Conservation (phyloP, 2,888 invertebrate genomes). For the Lamellibrachia satsuma region DNA sequence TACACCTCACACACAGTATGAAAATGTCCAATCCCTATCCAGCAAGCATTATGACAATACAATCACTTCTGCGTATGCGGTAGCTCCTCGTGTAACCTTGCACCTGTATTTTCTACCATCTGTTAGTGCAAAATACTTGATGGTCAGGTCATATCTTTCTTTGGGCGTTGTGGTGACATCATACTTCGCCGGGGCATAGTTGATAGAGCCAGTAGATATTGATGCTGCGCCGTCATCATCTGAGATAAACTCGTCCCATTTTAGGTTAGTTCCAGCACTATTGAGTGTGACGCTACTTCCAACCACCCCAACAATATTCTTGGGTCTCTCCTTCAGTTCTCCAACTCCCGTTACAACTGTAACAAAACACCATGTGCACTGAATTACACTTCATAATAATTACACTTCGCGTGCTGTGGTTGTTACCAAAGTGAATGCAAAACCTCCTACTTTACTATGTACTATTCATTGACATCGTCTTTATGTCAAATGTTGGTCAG, state of each 20-base stretch:
- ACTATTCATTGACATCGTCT: too few relatives aligned
- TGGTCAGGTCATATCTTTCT: slow-evolving; percentile 20
- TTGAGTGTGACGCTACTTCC: not conserved
- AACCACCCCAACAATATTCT: slow-evolving; percentile 18
- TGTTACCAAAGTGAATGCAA: not conserved
- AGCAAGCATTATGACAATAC: not conserved
- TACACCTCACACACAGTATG: too few relatives aligned
- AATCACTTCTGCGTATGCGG: not conserved
- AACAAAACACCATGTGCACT: not conserved
- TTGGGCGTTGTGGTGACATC: not conserved
- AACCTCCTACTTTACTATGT: too few relatives aligned
- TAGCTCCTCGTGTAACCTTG: not conserved
- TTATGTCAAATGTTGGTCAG: too few relatives aligned
- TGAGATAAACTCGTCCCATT: not conserved
- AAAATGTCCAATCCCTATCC: too few relatives aligned
- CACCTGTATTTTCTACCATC: not conserved
- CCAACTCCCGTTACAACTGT: not conserved
- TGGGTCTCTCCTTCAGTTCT: not conserved
- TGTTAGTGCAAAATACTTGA: slow-evolving; percentile 17
- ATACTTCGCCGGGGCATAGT: not conserved
- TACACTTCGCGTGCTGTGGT: not conserved
- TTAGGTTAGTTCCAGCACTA: slow-evolving; percentile 1
- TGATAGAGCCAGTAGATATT: not conserved
- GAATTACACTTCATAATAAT: not conserved
- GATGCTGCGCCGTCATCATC: not conserved